phyloP scores from a whole-genome alignment of 2,888 invertebrate genomes.

The Pandemis corylana region DNA sequence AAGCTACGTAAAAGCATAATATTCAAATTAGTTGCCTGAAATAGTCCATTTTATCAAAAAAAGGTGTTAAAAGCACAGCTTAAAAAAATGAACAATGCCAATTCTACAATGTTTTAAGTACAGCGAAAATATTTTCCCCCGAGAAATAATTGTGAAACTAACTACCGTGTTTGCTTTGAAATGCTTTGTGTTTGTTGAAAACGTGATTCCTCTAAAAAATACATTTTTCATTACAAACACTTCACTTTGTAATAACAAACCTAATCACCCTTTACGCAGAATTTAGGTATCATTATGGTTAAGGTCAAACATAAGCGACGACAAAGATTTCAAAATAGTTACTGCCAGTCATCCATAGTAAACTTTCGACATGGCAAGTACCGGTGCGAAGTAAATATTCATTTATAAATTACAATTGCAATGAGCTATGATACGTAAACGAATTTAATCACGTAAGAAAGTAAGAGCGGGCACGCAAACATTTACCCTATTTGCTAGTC shows the following conservation, averaged over 20 bases:
- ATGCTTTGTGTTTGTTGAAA: not conserved
- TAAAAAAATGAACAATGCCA: no score
- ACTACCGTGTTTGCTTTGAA: not conserved
- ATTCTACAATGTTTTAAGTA: not conserved
- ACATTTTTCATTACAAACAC: not conserved
- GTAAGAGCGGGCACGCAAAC: slow-evolving; percentile 7
- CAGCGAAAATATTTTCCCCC: not conserved
- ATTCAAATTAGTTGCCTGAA: no score
- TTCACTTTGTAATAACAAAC: no score
- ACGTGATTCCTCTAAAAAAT: not conserved
- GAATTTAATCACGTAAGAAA: slow-evolving; percentile 10
- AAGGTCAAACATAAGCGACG: not conserved
- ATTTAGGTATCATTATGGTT: not conserved
- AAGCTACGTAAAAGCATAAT: no score
- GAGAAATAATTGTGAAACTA: not conserved
- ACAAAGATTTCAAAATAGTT: not conserved
- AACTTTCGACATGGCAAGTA: not conserved
- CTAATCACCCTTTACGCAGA: no score
- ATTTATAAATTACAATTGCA: slow-evolving; percentile 22
- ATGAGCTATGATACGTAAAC: slow-evolving; percentile 9
- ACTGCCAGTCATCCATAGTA: not conserved
- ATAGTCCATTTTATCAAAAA: no score
- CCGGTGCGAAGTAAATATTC: not conserved
- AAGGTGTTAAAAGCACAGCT: no score
- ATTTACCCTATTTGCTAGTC: not conserved